phyloP scores from a whole-genome alignment of 2,888 invertebrate genomes.

The Timema podura region DNA sequence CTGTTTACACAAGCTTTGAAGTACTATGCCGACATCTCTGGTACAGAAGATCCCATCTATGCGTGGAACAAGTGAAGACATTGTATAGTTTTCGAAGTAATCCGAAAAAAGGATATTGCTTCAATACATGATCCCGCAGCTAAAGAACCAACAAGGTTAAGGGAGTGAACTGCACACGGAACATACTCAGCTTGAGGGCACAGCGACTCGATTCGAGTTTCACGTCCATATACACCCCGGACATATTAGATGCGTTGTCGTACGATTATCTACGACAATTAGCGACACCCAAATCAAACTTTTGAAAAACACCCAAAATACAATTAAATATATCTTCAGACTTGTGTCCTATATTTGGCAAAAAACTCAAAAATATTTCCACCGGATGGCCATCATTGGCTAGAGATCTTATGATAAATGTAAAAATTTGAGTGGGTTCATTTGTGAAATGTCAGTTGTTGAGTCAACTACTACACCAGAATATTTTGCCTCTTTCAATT shows the following conservation, averaged over 20 bases:
- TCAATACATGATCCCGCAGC: background rate
- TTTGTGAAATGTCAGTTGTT: background rate
- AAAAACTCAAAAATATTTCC: background rate
- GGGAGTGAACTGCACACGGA: background rate
- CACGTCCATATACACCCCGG: background rate
- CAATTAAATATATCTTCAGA: background rate
- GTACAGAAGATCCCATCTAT: background rate
- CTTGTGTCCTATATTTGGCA: background rate
- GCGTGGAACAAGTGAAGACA: background rate
- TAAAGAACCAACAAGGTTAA: background rate
- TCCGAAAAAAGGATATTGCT: background rate
- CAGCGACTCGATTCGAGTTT: background rate
- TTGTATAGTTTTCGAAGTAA: background rate
- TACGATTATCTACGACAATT: background rate
- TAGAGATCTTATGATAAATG: too few species aligned
- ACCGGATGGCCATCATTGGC: background rate
- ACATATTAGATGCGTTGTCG: constrained; percentile 1
- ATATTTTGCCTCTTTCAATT: too few species aligned
- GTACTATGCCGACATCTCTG: background rate
- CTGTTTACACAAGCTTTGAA: background rate
- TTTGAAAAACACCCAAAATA: background rate
- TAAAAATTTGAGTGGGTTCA: background rate
- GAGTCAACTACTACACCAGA: too few species aligned
- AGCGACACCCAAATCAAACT: background rate
- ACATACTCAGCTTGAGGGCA: background rate